Conservation (phyloP, 2,888 invertebrate genomes). For the Papilio demoleus region DNA sequence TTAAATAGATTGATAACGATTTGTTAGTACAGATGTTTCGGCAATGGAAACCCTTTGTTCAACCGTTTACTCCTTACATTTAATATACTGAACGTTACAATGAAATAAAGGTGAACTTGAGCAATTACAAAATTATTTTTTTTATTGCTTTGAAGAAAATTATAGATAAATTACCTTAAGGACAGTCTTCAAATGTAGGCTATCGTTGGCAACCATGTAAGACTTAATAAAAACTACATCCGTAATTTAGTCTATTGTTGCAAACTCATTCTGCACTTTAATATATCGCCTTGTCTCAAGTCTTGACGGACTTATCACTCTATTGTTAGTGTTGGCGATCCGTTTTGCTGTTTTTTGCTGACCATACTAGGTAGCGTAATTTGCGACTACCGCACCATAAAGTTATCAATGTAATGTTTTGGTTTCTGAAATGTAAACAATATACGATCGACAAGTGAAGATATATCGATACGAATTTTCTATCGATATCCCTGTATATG, state of each 20-base stretch:
- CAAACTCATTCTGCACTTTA: constrained; percentile 38
- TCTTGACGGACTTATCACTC: constrained; percentile 53
- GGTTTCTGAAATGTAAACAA: constrained; percentile 38
- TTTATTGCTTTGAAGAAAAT: neutral
- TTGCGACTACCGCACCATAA: constrained; percentile 44
- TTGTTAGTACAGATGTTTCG: no score
- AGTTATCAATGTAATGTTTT: constrained; percentile 43
- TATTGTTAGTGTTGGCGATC: constrained; percentile 51
- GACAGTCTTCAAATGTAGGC: constrained; percentile 26
- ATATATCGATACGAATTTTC: constrained; percentile 24
- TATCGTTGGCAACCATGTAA: constrained; percentile 53
- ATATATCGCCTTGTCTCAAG: constrained; percentile 47
- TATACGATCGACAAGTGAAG: constrained; percentile 37
- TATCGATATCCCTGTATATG: constrained; percentile 30
- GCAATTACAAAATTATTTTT: constrained; percentile 2
- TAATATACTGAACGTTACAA: neutral
- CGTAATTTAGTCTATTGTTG: constrained; percentile 35
- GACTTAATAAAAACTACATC: constrained; percentile 35
- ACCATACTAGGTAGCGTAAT: constrained; percentile 47
- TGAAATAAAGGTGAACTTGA: neutral
- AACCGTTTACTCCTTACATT: constrained; percentile 12
- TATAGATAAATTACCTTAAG: constrained; percentile 13
- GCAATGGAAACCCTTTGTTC: no score
- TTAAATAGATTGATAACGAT: no score
- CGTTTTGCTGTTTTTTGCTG: constrained; percentile 41